phyloP scores from a whole-genome alignment of 2,797 vertebrate species.

The Arnoldichthys spilopterus region DNA sequence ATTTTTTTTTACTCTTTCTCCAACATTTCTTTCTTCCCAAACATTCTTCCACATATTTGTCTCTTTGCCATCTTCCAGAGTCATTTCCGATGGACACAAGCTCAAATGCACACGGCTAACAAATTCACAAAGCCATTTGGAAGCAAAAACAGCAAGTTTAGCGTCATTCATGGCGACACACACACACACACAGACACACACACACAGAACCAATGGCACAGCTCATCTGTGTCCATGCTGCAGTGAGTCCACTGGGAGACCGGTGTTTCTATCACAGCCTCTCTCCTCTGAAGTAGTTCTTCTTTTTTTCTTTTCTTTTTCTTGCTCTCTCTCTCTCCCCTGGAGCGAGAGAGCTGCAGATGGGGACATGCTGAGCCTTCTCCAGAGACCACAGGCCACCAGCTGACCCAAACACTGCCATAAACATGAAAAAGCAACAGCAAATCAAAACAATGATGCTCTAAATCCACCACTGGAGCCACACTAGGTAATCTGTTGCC shows the following conservation, averaged over 20 bases:
- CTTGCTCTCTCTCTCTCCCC: constrained; percentile 12
- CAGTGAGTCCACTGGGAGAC: constrained; percentile 18
- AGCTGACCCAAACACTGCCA: constrained; percentile 19
- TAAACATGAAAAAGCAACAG: constrained; percentile 12
- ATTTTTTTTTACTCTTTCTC: no score
- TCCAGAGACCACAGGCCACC: background rate
- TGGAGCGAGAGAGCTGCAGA: constrained; percentile 15
- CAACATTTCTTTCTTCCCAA: no score
- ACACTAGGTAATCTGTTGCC: background rate
- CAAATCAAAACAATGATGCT: constrained; percentile 1
- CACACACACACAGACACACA: constrained; percentile 17
- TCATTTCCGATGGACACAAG: constrained; percentile 35
- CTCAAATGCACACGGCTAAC: constrained; percentile 16
- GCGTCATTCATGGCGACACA: background rate
- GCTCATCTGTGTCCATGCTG: constrained; percentile 7
- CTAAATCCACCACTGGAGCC: background rate
- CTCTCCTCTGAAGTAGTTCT: background rate
- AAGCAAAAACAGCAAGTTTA: constrained; percentile 22
- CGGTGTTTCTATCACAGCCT: background rate
- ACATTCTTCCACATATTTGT: constrained; percentile 57
- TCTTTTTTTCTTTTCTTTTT: background rate
- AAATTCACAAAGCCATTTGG: constrained; percentile 10
- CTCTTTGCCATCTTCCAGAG: constrained; percentile 35
- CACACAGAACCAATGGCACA: background rate
- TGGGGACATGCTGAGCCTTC: constrained; percentile 18